These are phyloP conservation scores for Megaceryle alcyon DNA, from an alignment of 2,797 vertebrate genomes.

Conservation along the genomic window DNA sequence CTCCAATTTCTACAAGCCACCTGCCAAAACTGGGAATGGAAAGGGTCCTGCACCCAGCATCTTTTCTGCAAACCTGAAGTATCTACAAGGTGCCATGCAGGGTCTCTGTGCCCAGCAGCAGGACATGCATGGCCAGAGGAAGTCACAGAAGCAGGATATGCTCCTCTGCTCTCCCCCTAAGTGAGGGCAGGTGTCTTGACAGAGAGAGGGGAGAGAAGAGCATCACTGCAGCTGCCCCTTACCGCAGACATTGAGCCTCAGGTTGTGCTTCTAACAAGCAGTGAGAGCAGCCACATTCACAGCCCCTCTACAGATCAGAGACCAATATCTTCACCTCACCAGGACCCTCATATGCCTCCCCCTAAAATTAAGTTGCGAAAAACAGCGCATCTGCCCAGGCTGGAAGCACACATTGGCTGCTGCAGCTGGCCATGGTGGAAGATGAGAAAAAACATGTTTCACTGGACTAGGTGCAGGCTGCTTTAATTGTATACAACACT, in stretches of 20 bases:
- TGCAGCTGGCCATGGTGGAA: background rate
- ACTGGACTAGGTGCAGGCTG: background rate
- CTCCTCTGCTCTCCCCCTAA: background rate
- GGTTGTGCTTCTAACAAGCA: background rate
- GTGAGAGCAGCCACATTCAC: background rate
- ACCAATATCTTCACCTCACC: background rate
- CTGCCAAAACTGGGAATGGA: background rate
- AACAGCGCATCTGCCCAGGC: background rate
- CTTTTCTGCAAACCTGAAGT: background rate
- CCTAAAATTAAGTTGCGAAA: background rate
- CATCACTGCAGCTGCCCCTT: background rate
- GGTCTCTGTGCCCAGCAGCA: background rate
- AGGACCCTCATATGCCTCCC: background rate
- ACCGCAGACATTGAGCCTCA: background rate
- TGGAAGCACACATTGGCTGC: background rate
- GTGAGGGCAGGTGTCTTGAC: background rate
- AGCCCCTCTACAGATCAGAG: background rate
- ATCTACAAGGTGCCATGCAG: background rate
- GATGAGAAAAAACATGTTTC: background rate
- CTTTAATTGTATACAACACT: background rate
- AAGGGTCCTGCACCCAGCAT: background rate
- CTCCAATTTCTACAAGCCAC: background rate
- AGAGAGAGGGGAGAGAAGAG: background rate
- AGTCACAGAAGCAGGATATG: background rate
- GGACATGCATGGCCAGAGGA: background rate